Conservation (phyloP, 2,113 vertebrate species). For the Myotis brandtii region DNA sequence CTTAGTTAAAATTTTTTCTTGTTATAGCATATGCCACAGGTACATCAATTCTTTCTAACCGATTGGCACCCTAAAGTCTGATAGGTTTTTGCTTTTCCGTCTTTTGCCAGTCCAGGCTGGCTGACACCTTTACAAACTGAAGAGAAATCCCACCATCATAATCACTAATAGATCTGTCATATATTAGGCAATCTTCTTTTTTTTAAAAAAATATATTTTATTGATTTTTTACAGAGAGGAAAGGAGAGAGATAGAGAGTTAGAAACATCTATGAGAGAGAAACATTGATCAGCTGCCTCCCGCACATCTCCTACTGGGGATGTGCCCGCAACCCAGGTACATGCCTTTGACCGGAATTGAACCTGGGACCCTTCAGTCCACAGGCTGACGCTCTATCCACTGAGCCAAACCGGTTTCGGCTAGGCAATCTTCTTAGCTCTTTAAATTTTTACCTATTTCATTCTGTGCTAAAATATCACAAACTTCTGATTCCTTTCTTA, state of each 20-base stretch:
- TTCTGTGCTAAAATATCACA: background rate
- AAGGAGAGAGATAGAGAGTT: no score
- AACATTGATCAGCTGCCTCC: no score
- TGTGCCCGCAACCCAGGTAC: no score
- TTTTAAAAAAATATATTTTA: no score
- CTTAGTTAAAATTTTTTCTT: background rate
- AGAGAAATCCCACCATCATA: background rate
- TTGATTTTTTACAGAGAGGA: no score
- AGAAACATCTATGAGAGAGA: no score
- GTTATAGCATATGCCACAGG: background rate
- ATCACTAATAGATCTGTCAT: background rate
- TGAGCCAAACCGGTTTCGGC: no score
- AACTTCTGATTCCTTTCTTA: background rate
- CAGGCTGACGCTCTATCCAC: no score
- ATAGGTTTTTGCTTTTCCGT: background rate
- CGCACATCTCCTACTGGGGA: no score
- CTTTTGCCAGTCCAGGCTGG: background rate
- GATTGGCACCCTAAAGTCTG: background rate
- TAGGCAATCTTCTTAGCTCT: background rate
- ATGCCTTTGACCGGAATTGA: no score
- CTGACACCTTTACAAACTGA: background rate
- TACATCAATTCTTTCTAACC: background rate
- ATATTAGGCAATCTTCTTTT: background rate
- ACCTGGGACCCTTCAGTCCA: no score
- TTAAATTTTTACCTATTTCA: background rate